These are phyloP conservation scores for Steatornis caripensis DNA, from an alignment of 2,113 vertebrate species.

Conservation along the genomic window DNA sequence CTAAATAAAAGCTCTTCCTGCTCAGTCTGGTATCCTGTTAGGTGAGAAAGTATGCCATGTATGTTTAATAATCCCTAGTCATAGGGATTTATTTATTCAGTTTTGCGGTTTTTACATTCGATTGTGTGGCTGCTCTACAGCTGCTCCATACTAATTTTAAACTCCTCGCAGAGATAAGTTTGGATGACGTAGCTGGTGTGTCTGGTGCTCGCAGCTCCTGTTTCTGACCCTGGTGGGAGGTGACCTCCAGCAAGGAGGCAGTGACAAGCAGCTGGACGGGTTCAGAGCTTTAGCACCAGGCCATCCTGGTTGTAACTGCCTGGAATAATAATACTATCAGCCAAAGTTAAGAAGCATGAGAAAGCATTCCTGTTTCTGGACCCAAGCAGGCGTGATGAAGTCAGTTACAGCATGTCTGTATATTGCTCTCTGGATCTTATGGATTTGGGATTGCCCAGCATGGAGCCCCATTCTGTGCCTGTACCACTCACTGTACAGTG, in stretches of 20 bases:
- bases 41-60: not conserved
- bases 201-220: fast-evolving
- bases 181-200: not conserved
- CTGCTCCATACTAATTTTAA: not conserved
- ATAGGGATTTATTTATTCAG: not conserved
- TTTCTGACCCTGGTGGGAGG: fast-evolving
- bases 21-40: not conserved
- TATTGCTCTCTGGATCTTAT: not conserved
- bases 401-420: not conserved
- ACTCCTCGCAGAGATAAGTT: not conserved
- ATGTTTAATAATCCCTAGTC: not conserved
- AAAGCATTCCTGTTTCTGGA: not conserved
- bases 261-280: not conserved
- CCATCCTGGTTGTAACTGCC: not conserved
- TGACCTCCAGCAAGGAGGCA: not conserved
- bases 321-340: not conserved
- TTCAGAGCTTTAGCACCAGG: not conserved
- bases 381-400: not conserved
- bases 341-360: not conserved
- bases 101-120: not conserved
- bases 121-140: not conserved
- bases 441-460: not conserved
- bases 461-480: not conserved
- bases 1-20: not conserved
- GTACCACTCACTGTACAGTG: not conserved